Evolutionary conservation across 2,797 vertebrate genomes (phyloP), one percentile per base, ranked within the genome.

Genomic region (Anas georgica): DNA sequence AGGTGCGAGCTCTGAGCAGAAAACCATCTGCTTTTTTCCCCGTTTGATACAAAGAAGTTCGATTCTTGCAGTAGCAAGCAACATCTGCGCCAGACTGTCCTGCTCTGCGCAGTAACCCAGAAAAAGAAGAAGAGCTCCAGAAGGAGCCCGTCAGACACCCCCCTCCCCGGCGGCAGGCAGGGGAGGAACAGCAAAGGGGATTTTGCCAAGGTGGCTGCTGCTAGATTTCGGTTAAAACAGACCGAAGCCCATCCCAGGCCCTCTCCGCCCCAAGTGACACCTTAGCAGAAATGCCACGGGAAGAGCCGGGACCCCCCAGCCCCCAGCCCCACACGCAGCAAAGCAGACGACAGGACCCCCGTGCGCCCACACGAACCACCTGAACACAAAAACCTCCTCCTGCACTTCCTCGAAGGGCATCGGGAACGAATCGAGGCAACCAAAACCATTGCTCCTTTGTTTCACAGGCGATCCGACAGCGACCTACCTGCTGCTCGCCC

Each of bases 121-220:
- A 22, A 46, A 60, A 14, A 63, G 25, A 52, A 76, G 67, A 46
- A 70, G 8, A 55, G 16, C 17, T 25, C 22, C 73, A 74, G 16
- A 52, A 35, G 28, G 31, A 55, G 29, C 54, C 28, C 23, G 4
- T 43, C 39, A 43, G 37, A 31, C 48, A 48, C 50, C 28, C 33
- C 50, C 39, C 54, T n/a, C 2, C 7, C 0, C 0, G 13, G 41
- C 28, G 76, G 17, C 54, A 37, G 86, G 63, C 1, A 1, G 37
- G 9, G 73, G 74, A 35, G 46, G n/a, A 72, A 59, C 3, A 54
- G 68, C 43, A 48, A 41, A 54, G 25, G 39, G 4, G 18, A 63
- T 17, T 45, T 56, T 17, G 41, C n/a, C 31, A 72, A 37, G 52
- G 52, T 0, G 0, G 33, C 48, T n/a, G 48, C 81, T 72, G 50